Base-by-base conservation (phyloP, 2,888 invertebrate species). In the Caenorhabditis zanzibari region DNA sequence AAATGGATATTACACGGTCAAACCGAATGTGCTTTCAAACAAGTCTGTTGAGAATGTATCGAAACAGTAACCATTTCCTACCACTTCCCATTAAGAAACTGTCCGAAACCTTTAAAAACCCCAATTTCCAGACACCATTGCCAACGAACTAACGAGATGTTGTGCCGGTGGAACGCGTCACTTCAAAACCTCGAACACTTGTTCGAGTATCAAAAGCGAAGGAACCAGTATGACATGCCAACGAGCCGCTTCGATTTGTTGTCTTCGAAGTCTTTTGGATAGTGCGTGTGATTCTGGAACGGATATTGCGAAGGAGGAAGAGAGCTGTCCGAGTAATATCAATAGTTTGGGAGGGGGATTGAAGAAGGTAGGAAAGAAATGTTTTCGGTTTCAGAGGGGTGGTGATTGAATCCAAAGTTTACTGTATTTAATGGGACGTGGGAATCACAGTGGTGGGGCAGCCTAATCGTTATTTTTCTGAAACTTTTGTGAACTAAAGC, bases 101-200 rank as follows among this genome's bases (percentile, higher is more conserved):
- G 7, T 32, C 52, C 14, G 66, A 66, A 66, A 52, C 9, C n/a
- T 19, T 26, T 6, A 32, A 35, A 52, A 22, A 14, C 4, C 24
- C 26, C 3, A 0, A 12, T n/a, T 64, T 69, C 16, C 64, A 68
- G 72, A 61, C 35, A 74, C 64, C 52, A 44, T 44, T 6, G 35
- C 79, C 12, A 85, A 83, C 71, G 91, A 91, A 63, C 80, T 91
- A 59, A 84, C 91, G 54, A 81, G 92, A 69, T 92, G 92, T 76
- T 92, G 92, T 85, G 82, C 88, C n/a, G 92, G 92, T 0, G 92
- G 92, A 26, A 84, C 89, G 3, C 84, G 92, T 24, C 92, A 92
- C 64, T 91, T 88, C 81, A 84, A 86, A 14, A 90, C 88, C 73
- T 87, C 89, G 2, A 73, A 73, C 28, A 89, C 90, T 0, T 91